Conservation (phyloP, 2,888 invertebrate genomes). For the Nomada fucata region DNA sequence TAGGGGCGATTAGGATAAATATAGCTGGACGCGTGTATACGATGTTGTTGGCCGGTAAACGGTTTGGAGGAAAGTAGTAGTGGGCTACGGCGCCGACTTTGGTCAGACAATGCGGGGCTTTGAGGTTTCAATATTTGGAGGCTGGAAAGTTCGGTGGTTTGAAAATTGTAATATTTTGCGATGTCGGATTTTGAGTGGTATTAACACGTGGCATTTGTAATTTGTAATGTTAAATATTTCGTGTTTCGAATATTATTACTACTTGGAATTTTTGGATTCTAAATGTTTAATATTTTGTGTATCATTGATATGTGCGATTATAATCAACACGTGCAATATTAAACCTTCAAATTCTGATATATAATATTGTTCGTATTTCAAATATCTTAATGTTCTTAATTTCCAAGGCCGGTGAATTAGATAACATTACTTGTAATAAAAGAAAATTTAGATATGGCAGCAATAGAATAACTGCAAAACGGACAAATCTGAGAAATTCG, state of each 20-base stretch:
- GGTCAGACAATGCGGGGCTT: too few species aligned
- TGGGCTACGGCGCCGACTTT: background rate
- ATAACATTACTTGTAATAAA: too few species aligned
- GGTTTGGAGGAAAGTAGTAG: background rate
- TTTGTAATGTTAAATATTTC: background rate
- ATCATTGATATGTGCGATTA: too few species aligned
- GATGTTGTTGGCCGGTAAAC: constrained; percentile 24
- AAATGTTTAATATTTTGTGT: background rate
- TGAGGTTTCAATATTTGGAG: background rate
- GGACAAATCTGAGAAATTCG: too few species aligned
- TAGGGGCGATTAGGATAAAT: constrained; percentile 53
- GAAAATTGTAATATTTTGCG: background rate
- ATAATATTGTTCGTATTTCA: background rate
- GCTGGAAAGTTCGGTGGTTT: background rate
- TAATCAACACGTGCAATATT: too few species aligned
- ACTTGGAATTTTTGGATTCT: background rate
- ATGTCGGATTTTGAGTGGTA: background rate
- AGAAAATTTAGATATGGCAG: too few species aligned
- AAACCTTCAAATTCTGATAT: too few species aligned
- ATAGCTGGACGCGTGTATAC: constrained; percentile 16
- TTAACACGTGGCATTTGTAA: background rate
- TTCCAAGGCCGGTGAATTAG: too few species aligned
- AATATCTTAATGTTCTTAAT: background rate
- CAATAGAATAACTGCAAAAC: too few species aligned
- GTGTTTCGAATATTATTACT: background rate